Percentiles rank a stretch among this genome's conserved stretches.
phyloP scores from a whole-genome alignment of 2,113 vertebrate genomes.

The Hystrix cristata region DNA sequence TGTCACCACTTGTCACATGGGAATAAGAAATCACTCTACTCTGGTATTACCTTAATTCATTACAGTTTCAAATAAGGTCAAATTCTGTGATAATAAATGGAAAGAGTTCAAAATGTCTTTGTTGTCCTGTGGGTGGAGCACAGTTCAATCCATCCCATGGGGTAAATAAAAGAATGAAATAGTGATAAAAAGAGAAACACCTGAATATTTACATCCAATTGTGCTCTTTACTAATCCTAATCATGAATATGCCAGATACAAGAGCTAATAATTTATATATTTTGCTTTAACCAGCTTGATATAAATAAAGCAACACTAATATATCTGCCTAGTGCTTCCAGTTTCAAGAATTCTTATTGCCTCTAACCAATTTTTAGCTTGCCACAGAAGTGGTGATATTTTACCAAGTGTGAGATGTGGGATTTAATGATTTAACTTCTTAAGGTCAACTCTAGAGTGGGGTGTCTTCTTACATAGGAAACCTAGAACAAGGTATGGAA shows the following conservation, averaged over 20 bases:
- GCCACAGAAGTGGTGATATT: not conserved
- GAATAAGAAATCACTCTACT: not conserved
- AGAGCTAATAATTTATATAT: not conserved
- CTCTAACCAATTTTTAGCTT: not conserved
- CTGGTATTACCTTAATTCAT: not conserved
- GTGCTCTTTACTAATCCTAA: not conserved
- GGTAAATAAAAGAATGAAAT: not conserved
- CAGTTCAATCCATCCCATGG: not conserved
- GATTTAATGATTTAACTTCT: not conserved
- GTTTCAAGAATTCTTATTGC: not conserved
- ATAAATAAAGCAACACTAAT: not conserved
- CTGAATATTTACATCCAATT: not conserved
- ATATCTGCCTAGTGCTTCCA: not conserved
- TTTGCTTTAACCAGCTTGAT: not conserved
- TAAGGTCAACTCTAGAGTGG: not conserved
- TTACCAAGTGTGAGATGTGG: not conserved
- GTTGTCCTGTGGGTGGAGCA: not conserved
- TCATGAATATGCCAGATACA: not conserved
- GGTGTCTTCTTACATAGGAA: not conserved
- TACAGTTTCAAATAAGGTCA: not conserved
- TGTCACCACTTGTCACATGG: not conserved
- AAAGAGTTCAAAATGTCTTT: not conserved
- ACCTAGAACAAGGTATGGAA: not conserved
- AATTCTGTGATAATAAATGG: not conserved
- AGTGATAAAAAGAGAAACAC: not conserved